Evolutionary conservation across 1,140 invertebrate genomes (phyloP).

Genomic region (Drosophila nigromelanica): DNA sequence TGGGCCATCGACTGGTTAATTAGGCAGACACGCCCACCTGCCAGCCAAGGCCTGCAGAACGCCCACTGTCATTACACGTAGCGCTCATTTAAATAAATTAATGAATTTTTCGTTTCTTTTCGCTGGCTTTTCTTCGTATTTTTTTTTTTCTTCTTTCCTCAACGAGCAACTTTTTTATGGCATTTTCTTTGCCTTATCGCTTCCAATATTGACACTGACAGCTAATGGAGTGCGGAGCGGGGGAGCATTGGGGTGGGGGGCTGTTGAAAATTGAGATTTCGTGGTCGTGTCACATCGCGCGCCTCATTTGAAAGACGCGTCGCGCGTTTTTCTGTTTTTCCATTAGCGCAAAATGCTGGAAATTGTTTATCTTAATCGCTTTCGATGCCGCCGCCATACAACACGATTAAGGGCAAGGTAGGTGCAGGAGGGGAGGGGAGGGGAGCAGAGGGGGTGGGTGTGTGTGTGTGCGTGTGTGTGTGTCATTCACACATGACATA

Average conservation of each 20-base stretch:
- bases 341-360: conserved; percentile 57
- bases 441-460: not conserved
- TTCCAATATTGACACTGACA: conserved; percentile 55
- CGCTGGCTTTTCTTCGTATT: conserved; percentile 3
- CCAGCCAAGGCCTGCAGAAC: conserved; percentile 8
- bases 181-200: conserved; percentile 46
- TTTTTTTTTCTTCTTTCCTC: conserved; percentile 31
- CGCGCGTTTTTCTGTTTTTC: conserved; percentile 37
- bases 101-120: conserved; percentile 50
- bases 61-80: conserved; percentile 64
- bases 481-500: conserved; percentile 59
- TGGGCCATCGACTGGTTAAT: conserved; percentile 67
- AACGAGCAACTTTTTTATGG: conserved; percentile 61
- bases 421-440: not conserved
- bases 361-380: conserved; percentile 76
- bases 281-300: conserved; percentile 66
- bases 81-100: conserved; percentile 78
- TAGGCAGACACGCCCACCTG: conserved; percentile 46
- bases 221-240: not conserved
- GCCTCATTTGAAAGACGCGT: conserved; percentile 49
- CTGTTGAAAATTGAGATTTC: conserved; percentile 46
- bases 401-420: not conserved
- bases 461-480: conserved; percentile 4
- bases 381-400: conserved; percentile 33
- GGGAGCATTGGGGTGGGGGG: too few species aligned